Base-by-base conservation (phyloP, 1,140 invertebrate species). In the Caenorhabditis inopinata region DNA sequence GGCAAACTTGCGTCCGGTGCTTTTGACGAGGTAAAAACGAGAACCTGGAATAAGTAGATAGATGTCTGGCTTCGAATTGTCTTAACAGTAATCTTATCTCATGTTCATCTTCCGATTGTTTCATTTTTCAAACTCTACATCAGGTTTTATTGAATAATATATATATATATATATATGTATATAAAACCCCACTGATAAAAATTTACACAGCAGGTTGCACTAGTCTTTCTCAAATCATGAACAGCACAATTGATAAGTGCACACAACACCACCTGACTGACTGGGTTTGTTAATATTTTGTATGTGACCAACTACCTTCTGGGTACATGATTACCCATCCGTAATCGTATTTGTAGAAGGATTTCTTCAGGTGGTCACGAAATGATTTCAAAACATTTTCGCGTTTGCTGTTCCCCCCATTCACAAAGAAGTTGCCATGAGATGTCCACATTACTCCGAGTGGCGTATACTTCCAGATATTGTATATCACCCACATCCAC, bases 311-410 rank as follows among this genome's bases (percentile, higher is more conserved):
- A 47, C 74, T 14, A 62, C 76, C 82, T 49, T 83, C 86, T 21
- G 86, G 86, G 76, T 87, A 87, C 87, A 88, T 87, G 9, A 87
- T 83, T 27, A 88, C 77, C 83, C 84, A 85, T 38, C 86, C 85
- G 35, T 85, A 87, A 25, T 87, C 83, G 25, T 80, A 82, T 23
- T 79, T 79, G 79, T 83, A 84, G 48, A 84, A 87, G 68, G 85
- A 77, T 12, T 73, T 79, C 12, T 53, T 46, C 1, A 87, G 73
- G 76, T 87, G 87, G 23, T 85, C 35, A 12, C 80, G 68, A 47
- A 87, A 87, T 5, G 74, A 29, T 35, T 75, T 53, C 0, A 88
- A 62, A n/a, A 87, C 68, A n/a, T 16, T 48, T 7, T 79, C 78
- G 16, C 86, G 76, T 35, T 84, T 83, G 11, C 62, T 74, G 35